phyloP scores from a whole-genome alignment of 2,888 invertebrate genomes.

The Antheraea assamensis region DNA sequence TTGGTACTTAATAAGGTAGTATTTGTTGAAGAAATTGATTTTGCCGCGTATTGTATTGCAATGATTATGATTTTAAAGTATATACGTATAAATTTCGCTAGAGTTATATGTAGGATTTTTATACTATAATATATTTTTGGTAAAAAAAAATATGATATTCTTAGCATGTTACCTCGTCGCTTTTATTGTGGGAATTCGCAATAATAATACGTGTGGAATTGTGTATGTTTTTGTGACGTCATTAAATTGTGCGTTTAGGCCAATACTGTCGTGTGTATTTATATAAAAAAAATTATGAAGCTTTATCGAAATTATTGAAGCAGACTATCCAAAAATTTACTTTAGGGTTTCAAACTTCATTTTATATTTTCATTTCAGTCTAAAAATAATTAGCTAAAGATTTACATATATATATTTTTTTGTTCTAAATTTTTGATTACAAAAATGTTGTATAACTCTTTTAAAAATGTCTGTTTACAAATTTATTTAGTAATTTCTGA shows the following conservation, averaged over 20 bases:
- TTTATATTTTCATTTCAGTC: not conserved
- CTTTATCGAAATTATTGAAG: not conserved
- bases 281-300: not conserved
- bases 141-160: constrained; percentile 21
- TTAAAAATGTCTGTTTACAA: not conserved
- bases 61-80: constrained; percentile 21
- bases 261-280: not conserved
- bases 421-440: no score
- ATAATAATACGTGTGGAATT: constrained; percentile 62
- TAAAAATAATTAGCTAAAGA: not conserved
- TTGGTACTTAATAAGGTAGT: constrained; percentile 7
- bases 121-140: constrained; percentile 11
- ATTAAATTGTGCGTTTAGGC: constrained; percentile 22
- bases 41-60: not conserved
- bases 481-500: no score
- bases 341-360: not conserved
- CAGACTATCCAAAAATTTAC: not conserved
- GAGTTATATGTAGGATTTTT: constrained; percentile 16
- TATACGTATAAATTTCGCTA: constrained; percentile 26
- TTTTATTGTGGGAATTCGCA: constrained; percentile 58
- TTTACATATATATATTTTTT: no score
- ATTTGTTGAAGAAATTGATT: not conserved
- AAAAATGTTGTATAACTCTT: no score
- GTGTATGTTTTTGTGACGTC: constrained; percentile 43
- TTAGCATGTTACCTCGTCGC: constrained; percentile 28